Evolutionary conservation across 2,113 vertebrate species (phyloP).

Genomic region (Mus pahari): DNA sequence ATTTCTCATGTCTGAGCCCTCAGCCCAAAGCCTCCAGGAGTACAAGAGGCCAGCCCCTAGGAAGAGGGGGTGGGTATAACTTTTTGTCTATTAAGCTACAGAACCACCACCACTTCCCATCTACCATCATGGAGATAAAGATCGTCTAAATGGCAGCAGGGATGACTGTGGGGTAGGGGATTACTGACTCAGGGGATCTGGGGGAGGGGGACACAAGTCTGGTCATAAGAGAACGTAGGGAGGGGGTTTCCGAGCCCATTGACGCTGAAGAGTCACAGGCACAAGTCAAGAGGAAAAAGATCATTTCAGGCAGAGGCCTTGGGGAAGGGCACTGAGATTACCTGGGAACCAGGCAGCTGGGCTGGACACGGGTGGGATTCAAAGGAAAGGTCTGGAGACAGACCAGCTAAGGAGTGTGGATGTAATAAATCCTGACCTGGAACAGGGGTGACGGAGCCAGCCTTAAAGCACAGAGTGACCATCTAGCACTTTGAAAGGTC

Average conservation of each 20-base stretch:
- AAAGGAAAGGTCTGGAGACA: background rate
- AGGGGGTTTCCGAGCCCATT: background rate
- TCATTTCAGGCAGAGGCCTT: background rate
- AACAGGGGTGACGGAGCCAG: background rate
- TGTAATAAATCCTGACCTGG: background rate
- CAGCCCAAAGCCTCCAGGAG: background rate
- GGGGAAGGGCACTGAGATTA: background rate
- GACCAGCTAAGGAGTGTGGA: constrained; percentile 13
- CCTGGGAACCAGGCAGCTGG: background rate
- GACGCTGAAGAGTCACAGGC: background rate
- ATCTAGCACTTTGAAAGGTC: background rate
- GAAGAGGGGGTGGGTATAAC: background rate
- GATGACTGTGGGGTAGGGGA: background rate
- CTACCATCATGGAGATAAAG: background rate
- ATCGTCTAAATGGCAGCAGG: too few relatives aligned
- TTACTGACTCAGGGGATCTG: rapidly evolving
- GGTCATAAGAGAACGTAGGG: background rate
- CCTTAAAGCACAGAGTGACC: background rate
- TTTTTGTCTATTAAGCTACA: background rate
- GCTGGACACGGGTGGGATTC: background rate
- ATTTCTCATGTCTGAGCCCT: background rate
- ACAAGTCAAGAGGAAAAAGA: background rate
- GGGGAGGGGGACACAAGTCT: background rate
- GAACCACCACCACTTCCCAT: background rate
- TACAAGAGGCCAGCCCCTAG: background rate